Evolutionary conservation across 2,113 vertebrate species (phyloP), one percentile per base, ranked within the genome.

Genomic region (Cricetomys ansorgei): DNA sequence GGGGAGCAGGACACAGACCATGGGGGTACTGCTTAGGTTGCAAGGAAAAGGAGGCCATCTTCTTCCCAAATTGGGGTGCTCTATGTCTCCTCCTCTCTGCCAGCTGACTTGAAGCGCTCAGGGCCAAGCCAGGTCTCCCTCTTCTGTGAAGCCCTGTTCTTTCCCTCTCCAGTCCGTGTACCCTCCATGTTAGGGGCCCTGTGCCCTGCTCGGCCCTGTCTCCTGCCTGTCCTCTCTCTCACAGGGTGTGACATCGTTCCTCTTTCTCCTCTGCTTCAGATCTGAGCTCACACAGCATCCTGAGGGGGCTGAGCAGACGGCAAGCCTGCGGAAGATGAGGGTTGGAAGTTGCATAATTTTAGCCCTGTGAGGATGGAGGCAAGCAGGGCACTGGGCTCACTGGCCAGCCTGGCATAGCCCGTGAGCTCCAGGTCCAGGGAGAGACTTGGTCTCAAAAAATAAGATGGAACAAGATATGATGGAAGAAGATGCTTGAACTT

Each of bases 1-100:
- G 16, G 19, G 19, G 5, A 50, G 11, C 19, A 21, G 29, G 77
- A 25, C 1, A 2, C 7, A 37, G 90, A n/a, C 9, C 55, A 15
- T 9, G n/a, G 57, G 9, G 45, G 5, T 10, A 55, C 31, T 0
- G 0, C 34, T n/a, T 27, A 53, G 64, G 43, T 86, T 3, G 7
- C 76, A 21, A 3, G 31, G 55, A 40, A n/a, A 77, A 45, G 25
- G 59, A 90, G n/a, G 27, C 80, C 43, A 45, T 27, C 17, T 27
- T 67, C 37, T 34, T 31, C 40, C 73, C 34, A 43, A 15, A n/a
- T 4, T 1, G 7, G 59, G 45, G 5, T 29, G 69, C 79, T 75
- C 43, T 6, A 72, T 13, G 5, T 34, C 62, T 50, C 43, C 37
- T 72, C 31, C 34, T 50, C 34, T 75, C 76, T 55, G 37, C 91